Conservation (phyloP, 2,888 invertebrate genomes). For the Octonoba sinensis region DNA sequence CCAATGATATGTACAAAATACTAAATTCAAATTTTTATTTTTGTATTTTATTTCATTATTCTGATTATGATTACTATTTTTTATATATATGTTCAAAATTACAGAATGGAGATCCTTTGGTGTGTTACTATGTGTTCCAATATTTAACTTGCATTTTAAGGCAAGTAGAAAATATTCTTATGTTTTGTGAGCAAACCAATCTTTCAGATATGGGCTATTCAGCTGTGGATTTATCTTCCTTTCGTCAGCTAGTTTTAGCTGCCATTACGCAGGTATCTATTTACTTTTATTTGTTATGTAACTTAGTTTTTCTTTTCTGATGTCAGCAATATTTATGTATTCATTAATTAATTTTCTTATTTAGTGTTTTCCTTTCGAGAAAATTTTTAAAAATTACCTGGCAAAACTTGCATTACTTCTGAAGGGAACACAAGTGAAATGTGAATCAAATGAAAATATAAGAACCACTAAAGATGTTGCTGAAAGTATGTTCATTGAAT, state of each 20-base stretch:
- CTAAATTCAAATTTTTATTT: too few relatives aligned
- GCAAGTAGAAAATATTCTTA: slow-evolving; percentile 18
- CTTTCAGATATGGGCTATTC: slow-evolving; percentile 19
- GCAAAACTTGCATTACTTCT: background rate
- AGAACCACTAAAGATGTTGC: too few relatives aligned
- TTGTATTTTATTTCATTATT: background rate
- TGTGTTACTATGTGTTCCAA: slow-evolving; percentile 37
- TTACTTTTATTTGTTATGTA: background rate
- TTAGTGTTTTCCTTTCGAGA: slow-evolving; percentile 8
- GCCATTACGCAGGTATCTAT: slow-evolving; percentile 15
- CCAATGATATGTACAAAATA: too few relatives aligned
- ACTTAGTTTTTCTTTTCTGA: background rate
- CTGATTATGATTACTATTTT: background rate
- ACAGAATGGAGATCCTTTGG: slow-evolving; percentile 25
- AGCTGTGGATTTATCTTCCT: slow-evolving; percentile 24
- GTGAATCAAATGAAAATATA: too few relatives aligned
- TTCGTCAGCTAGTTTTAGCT: slow-evolving; percentile 22
- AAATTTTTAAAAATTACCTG: background rate
- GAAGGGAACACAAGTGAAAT: too few relatives aligned
- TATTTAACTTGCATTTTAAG: slow-evolving; percentile 25
- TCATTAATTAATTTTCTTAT: background rate
- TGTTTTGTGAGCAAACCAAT: slow-evolving; percentile 12
- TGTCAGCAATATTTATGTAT: background rate
- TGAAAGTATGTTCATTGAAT: too few relatives aligned
- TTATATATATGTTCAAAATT: too few relatives aligned